A percentile compares a stretch with the other conserved stretches of the same genome.
Evolutionary conservation across 2,888 invertebrate species (phyloP).

Genomic region (Seira sanloemensis): DNA sequence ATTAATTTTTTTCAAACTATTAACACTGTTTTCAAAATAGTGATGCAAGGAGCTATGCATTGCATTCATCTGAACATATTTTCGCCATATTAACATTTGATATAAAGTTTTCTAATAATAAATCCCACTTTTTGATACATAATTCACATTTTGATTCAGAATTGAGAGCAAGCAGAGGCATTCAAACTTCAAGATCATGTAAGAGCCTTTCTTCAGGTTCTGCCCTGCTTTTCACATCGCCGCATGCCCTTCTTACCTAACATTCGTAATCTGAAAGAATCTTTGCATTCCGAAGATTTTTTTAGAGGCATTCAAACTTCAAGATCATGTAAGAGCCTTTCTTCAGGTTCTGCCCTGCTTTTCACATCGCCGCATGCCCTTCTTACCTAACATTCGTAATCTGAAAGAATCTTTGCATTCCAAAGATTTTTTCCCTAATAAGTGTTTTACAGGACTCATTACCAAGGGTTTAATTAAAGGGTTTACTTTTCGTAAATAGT

Average conservation of each 20-base stretch:
- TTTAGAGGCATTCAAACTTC: background rate
- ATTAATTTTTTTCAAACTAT: slow-evolving; percentile 32
- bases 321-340: background rate
- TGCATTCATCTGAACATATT: background rate
- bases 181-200: background rate
- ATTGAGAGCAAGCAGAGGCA: slow-evolving; percentile 24
- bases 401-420: slow-evolving; percentile 27
- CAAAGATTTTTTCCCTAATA: slow-evolving; percentile 17
- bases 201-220: background rate
- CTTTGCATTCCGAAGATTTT: slow-evolving; percentile 20
- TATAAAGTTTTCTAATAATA: slow-evolving; percentile 26
- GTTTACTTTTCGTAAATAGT: slow-evolving; percentile 31
- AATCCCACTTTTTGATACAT: background rate
- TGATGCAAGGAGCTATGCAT: slow-evolving; percentile 20
- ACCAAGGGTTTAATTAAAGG: slow-evolving; percentile 20
- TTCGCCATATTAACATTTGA: background rate
- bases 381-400: slow-evolving; percentile 45
- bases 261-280: slow-evolving; percentile 42
- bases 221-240: slow-evolving; percentile 39
- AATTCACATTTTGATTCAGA: background rate
- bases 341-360: slow-evolving; percentile 32
- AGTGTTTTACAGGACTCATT: slow-evolving; percentile 28
- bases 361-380: slow-evolving; percentile 28
- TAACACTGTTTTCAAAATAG: background rate
- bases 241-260: slow-evolving; percentile 43